Base-by-base conservation (phyloP, 2,797 vertebrate species). In the Pipistrellus pipistrellus region DNA sequence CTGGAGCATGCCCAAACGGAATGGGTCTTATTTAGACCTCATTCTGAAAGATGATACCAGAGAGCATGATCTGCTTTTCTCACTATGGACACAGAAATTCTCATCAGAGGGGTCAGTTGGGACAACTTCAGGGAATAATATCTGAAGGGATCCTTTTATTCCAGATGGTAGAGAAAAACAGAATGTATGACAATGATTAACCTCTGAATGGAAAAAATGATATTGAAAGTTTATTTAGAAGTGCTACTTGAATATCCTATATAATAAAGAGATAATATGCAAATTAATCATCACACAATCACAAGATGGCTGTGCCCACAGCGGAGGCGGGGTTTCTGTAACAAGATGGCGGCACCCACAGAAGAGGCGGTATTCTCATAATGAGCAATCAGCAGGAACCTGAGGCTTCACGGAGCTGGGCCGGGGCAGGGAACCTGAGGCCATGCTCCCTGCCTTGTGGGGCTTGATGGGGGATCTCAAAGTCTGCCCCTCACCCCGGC, bases 41-140 rank as follows among this genome's bases (percentile, higher is more conserved):
- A 14, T 35, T 81, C 20, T 73, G 81, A 83, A 92, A 90, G 64
- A 83, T 32, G 18, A 71, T 32, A 75, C 13, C 35, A 72, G 82
- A 94, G 76, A 44, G 27, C 25, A 66, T n/a, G 41, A 46, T 77
- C 38, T 90, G 30, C 53, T 89, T 93, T 75, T 62, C 27, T 93
- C 20, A 35, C 82, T 88, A 46, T 46, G 14, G 21, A 51, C 18
- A 17, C 38, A 55, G 64, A 85, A 91, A 85, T 83, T 73, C 32
- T 93, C 32, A 82, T 76, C 18, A 53, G 48, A 83, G 35, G 66
- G 15, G 30, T 77, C 38, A 53, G 14, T 30, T 73, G 27, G 84
- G 48, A 27, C 64, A 76, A 46, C 81, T 80, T 69, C 11, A 51
- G 76, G 55, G 27, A 95, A 78, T 85, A 83, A 10, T 91, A 66